These are phyloP conservation scores for Oryzias dopingdopingensis DNA, from an alignment of 2,797 vertebrate species.

Conservation along the genomic window DNA sequence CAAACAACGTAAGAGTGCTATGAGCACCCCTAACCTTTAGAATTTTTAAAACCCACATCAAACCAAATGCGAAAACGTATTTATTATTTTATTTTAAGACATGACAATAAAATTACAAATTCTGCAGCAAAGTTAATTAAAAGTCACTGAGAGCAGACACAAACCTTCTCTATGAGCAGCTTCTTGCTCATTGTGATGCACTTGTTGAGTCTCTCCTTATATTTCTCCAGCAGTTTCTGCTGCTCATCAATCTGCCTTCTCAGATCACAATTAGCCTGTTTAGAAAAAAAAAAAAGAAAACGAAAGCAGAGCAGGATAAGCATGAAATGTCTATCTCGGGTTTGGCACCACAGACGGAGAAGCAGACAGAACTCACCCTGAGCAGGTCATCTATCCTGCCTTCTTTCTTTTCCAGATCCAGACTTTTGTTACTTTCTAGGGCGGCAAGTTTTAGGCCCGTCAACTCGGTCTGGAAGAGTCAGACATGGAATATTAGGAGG, in stretches of 20 bases:
- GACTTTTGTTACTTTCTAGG: constrained; percentile 99
- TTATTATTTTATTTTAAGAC: too few species aligned
- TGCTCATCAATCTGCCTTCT: constrained; percentile 98
- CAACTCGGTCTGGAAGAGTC: constrained; percentile 87
- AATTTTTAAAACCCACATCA: too few species aligned
- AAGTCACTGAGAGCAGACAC: background rate
- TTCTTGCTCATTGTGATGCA: constrained; percentile 99
- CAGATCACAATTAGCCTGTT: constrained; percentile 96
- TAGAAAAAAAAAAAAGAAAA: background rate
- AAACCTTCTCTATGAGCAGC: constrained; percentile 95
- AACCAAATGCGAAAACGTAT: too few species aligned
- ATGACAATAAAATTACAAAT: too few species aligned
- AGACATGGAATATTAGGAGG: background rate
- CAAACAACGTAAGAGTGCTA: too few species aligned
- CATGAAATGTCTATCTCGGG: background rate
- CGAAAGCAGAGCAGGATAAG: background rate
- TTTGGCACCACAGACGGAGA: background rate
- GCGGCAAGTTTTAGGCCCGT: constrained; percentile 96
- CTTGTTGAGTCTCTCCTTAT: constrained; percentile 98
- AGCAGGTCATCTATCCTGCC: constrained; percentile 98
- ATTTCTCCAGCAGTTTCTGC: constrained; percentile 98
- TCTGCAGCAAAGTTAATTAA: too few species aligned
- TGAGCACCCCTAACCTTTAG: too few species aligned
- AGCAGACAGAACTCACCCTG: constrained; percentile 80
- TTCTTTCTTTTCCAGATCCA: constrained; percentile 99